These are phyloP conservation scores for Xiphorhynchus erythropygius DNA, from an alignment of 2,797 vertebrate genomes.

Conservation along the genomic window DNA sequence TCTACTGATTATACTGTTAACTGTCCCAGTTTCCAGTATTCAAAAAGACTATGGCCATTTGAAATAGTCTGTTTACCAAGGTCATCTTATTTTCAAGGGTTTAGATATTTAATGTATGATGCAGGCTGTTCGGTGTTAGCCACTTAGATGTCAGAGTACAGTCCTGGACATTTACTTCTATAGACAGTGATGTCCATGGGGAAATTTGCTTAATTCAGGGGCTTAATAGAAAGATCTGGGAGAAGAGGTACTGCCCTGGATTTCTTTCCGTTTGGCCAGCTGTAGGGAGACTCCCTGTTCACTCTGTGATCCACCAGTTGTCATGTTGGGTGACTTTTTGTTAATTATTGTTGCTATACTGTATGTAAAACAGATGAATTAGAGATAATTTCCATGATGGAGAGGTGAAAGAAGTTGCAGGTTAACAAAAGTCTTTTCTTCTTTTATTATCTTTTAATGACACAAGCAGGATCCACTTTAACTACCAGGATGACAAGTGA, in stretches of 20 bases:
- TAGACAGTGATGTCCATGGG: not conserved
- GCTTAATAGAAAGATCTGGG: not conserved
- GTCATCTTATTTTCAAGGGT: not conserved
- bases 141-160: not conserved
- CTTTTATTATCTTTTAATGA: not conserved
- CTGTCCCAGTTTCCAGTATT: not conserved
- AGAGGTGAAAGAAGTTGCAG: not conserved
- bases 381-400: not conserved
- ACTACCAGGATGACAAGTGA: not conserved
- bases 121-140: not conserved
- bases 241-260: not conserved
- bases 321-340: not conserved
- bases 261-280: not conserved
- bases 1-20: not conserved
- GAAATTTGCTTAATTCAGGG: not conserved
- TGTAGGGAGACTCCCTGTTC: not conserved
- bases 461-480: not conserved
- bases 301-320: not conserved
- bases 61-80: not conserved
- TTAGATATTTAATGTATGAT: not conserved
- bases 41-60: not conserved
- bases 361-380: not conserved
- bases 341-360: not conserved
- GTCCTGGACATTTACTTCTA: not conserved
- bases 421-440: not conserved